Evolutionary conservation across 2,113 vertebrate genomes (phyloP), one percentile per base, ranked within the genome.

Genomic region (Pimephales promelas): DNA sequence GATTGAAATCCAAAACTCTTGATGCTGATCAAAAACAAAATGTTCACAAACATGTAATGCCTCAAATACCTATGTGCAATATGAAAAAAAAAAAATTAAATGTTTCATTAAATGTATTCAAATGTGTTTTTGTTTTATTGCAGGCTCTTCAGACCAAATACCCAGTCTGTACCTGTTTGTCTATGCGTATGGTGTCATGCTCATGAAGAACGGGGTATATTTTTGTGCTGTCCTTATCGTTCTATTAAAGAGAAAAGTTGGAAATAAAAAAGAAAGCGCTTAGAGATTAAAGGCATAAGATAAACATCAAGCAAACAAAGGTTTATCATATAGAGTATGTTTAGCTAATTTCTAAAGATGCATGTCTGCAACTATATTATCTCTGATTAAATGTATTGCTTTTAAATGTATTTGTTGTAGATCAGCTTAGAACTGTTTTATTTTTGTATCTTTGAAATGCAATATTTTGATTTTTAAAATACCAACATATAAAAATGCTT

Each of bases 191-290:
- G 47, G 16, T 45, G 34, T 68, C 34, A 45, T 85, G 80, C 36
- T 87, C 31, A 34, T 85, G 59, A 87, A 87, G 52, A 85, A 82
- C 7, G 18, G 64, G 3, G 1, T 87, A 7, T 87, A 83, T 71
- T 87, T 83, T 28, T 36, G 18, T 6, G 54, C 20, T 6, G 49
- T 85, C 14, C 75, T 16, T 31, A 34, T 87, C 5, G 31, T 83
- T 43, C 75, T 85, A 16, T 79, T 74, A 6, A 83, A 85, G 81
- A 71, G 52, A 64, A 79, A 47, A 1, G 3, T 22, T 57, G 74
- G 11, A 68, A 85, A 62, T 22, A 85, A 82, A 18, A 9, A 85
- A 10, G 10, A 68, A 76, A 56, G 36, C 47, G 18, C 47, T 59
- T 45, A 56, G 26, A 34, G 28, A 20, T 13, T 57, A 40, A 79